Evolutionary conservation across 2,888 invertebrate genomes (phyloP).

Genomic region (Tetranychus piercei): DNA sequence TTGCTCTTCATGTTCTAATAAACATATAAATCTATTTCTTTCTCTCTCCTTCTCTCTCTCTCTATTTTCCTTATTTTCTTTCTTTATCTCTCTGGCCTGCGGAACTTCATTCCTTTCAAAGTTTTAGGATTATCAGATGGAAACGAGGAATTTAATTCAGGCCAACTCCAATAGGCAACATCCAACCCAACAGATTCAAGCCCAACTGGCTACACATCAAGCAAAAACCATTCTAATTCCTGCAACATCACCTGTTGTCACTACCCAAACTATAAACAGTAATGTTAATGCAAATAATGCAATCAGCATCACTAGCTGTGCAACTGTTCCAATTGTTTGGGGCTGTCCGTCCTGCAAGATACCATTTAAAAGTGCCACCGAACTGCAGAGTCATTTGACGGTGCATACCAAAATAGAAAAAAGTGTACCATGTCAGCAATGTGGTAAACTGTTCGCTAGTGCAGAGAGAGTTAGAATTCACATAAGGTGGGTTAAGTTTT

Average conservation of each 20-base stretch:
- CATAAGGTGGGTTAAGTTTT: slow-evolving; percentile 15
- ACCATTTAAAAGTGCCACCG: slow-evolving; percentile 28
- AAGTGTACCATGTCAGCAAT: slow-evolving; percentile 28
- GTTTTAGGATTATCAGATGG: background rate
- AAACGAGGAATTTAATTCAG: background rate
- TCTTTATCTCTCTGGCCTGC: background rate
- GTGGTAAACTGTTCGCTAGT: slow-evolving; percentile 28
- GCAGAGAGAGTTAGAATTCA: slow-evolving; percentile 28
- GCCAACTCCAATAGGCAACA: background rate
- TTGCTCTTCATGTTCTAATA: background rate
- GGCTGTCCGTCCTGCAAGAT: slow-evolving; percentile 29
- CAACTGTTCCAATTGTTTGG: slow-evolving; percentile 22
- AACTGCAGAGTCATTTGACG: slow-evolving; percentile 28
- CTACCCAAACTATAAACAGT: background rate
- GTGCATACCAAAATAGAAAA: slow-evolving; percentile 28
- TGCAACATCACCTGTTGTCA: background rate
- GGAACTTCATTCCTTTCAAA: background rate
- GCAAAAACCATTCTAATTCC: background rate
- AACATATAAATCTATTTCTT: background rate
- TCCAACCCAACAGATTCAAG: background rate
- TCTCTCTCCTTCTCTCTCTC: slow-evolving; percentile 6
- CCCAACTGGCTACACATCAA: background rate
- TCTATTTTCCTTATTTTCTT: slow-evolving; percentile 6
- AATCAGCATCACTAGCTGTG: background rate
- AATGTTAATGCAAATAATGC: background rate